Evolutionary conservation across 2,113 vertebrate genomes (phyloP), one percentile per base, ranked within the genome.

Genomic region (Zingel zingel): DNA sequence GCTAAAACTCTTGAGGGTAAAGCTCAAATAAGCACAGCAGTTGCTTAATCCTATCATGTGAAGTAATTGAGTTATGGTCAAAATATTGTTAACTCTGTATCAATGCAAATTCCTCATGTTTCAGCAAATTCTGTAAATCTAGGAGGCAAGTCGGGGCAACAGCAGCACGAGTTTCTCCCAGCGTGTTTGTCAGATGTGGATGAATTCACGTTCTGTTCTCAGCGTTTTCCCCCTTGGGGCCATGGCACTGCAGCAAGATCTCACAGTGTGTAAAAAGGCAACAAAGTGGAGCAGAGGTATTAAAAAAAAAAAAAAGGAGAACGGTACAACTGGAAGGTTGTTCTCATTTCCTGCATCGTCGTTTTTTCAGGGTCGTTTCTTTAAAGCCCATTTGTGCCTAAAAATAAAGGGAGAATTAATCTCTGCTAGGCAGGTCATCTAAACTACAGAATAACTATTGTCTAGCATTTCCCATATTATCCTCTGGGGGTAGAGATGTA

Each of bases 191-290:
- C 89, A 84, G 77, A 57, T 3, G 54, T 3, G 16, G 65, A 86
- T 89, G 89, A 92, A 89, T 86, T 92, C 88, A 73, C 87, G 84
- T 75, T 86, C 77, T 92, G 91, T 92, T 92, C 85, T 86, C 72
- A 53, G 89, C 74, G 79, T 65, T 82, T 68, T 23, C 75, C 66
- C 45, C 76, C 79, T 53, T 2, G 43, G 75, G 81, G 78, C 80
- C 75, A 6, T 48, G 33, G 61, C 64, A 36, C 73, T 71, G 75
- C 19, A 8, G 54, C 78, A 66, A 83, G 86, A 83, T 74, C 51
- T 69, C 51, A 79, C 5, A 12, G 74, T 81, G 66, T 79, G 82
- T 79, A 54, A 58, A 77, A 81, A 83, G 27, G 57, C 78, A 81
- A 79, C 83, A 82, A 83, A 89, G 83, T 82, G 84, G 57, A 79